Percentiles rank a stretch among this genome's conserved stretches.
These are phyloP conservation scores for Drosophila helvetica DNA, from an alignment of 2,888 invertebrate species.

Conservation along the genomic window DNA sequence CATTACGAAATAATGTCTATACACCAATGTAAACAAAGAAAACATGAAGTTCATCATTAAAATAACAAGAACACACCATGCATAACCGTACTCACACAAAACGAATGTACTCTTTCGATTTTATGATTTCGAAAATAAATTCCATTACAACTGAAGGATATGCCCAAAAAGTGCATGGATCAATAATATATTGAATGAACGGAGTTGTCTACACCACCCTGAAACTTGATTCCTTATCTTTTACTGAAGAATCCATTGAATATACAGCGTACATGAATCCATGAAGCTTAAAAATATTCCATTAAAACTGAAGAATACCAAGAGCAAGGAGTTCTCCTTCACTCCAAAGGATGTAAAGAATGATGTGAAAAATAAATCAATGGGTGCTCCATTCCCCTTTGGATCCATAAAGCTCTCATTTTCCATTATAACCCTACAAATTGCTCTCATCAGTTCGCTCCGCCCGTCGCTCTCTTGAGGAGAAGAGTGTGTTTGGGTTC, in stretches of 20 bases:
- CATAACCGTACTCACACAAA: constrained; percentile 39
- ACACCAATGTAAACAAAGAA: constrained; percentile 32
- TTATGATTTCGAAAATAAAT: constrained; percentile 76
- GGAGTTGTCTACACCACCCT: background rate
- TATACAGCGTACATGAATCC: too few relatives aligned
- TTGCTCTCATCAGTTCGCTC: background rate
- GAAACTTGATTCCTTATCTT: too few relatives aligned
- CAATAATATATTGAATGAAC: background rate
- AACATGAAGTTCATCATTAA: constrained; percentile 37
- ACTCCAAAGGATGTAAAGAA: too few relatives aligned
- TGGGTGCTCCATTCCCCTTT: background rate
- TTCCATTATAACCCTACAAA: background rate
- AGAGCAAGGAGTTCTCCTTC: background rate
- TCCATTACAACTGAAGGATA: constrained; percentile 51
- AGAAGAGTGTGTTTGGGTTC: constrained; percentile 16
- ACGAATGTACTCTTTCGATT: constrained; percentile 65
- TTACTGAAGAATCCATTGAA: background rate
- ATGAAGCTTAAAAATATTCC: too few relatives aligned
- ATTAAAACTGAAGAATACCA: background rate
- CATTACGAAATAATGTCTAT: constrained; percentile 56
- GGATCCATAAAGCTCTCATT: background rate
- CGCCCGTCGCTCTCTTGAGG: constrained; percentile 12
- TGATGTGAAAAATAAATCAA: too few relatives aligned
- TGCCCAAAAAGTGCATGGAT: background rate
- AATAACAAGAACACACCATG: constrained; percentile 27